Evolutionary conservation across 2,888 invertebrate genomes (phyloP).

Genomic region (Troides helena): DNA sequence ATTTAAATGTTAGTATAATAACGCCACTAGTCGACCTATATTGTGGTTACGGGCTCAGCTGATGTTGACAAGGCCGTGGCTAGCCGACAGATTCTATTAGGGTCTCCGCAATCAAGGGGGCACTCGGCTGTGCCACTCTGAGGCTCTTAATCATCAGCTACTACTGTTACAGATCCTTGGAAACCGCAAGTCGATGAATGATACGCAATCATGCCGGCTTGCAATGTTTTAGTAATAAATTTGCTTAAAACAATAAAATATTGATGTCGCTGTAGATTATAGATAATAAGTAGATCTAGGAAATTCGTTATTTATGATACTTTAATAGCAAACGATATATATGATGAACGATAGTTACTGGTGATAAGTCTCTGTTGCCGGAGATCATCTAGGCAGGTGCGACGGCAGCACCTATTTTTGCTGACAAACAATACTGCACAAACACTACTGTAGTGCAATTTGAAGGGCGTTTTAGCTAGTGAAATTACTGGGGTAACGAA

Average conservation of each 20-base stretch:
- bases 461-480: too few relatives aligned
- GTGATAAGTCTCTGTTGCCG: too few relatives aligned
- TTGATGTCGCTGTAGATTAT: background rate
- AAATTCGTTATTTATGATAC: too few relatives aligned
- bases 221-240: slow-evolving; percentile 2
- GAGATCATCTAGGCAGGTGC: too few relatives aligned
- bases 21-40: slow-evolving; percentile 45
- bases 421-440: too few relatives aligned
- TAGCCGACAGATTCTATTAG: slow-evolving; percentile 54
- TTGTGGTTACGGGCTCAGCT: slow-evolving; percentile 45
- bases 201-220: slow-evolving; percentile 24
- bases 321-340: too few relatives aligned
- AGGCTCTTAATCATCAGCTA: slow-evolving; percentile 37
- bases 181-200: slow-evolving; percentile 33
- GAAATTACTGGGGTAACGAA: too few relatives aligned
- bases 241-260: background rate
- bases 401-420: too few relatives aligned
- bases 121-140: slow-evolving; percentile 42
- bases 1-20: slow-evolving; percentile 15
- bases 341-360: too few relatives aligned
- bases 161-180: slow-evolving; percentile 42
- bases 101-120: slow-evolving; percentile 52
- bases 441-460: too few relatives aligned
- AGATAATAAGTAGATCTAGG: too few relatives aligned
- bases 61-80: slow-evolving; percentile 67